These are phyloP conservation scores for Spatulosminthurus flaviceps DNA, from an alignment of 2,888 invertebrate species.

Conservation along the genomic window DNA sequence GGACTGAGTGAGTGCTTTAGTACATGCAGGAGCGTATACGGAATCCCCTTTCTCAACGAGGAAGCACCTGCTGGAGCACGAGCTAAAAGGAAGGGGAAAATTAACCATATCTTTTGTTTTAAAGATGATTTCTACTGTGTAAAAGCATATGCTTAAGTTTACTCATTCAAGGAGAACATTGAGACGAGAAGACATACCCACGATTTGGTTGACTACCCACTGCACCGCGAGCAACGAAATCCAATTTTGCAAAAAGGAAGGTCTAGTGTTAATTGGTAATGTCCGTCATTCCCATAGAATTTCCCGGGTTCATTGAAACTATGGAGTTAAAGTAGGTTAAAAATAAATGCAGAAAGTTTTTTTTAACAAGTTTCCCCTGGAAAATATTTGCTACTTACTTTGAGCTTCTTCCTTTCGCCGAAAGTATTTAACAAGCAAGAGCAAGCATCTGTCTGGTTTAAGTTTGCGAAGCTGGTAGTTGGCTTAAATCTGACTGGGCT, in stretches of 20 bases:
- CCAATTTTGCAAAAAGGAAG: neutral
- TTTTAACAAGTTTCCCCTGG: neutral
- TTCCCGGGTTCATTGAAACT: neutral
- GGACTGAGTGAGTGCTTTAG: too few species aligned
- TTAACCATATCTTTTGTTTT: too few species aligned
- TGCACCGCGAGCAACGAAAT: too few species aligned
- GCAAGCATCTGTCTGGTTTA: neutral
- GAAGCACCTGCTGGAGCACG: too few species aligned
- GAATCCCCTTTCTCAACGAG: too few species aligned
- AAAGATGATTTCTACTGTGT: too few species aligned
- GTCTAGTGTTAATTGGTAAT: conserved; percentile 1
- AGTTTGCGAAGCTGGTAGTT: neutral
- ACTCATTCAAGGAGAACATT: neutral
- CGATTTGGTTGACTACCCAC: neutral
- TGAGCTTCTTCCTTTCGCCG: too few species aligned
- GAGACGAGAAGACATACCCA: neutral
- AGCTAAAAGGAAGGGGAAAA: too few species aligned
- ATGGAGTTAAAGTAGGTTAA: neutral
- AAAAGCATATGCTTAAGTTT: neutral
- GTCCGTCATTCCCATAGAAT: neutral
- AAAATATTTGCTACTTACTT: neutral
- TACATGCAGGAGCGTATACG: too few species aligned
- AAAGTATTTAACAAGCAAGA: too few species aligned
- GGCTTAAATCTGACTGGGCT: neutral
- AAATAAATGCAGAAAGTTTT: conserved; percentile 9